phyloP scores from a whole-genome alignment of 2,888 invertebrate species.

The Ceriagrion tenellum region DNA sequence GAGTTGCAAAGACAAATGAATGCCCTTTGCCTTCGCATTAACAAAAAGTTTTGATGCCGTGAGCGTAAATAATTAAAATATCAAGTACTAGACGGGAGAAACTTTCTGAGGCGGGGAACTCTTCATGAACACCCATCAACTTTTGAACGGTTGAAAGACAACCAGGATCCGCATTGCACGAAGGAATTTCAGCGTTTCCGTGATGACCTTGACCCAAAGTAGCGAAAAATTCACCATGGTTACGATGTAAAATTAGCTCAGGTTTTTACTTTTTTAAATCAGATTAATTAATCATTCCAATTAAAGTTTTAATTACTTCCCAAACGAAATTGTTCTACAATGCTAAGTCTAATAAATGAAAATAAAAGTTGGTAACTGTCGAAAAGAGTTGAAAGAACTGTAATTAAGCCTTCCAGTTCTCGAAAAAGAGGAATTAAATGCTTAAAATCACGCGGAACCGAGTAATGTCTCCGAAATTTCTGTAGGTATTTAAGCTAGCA shows the following conservation, averaged over 20 bases:
- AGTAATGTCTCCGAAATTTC: neutral
- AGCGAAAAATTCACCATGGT: neutral
- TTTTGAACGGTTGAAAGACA: neutral
- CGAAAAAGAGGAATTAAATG: neutral
- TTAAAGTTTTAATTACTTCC: neutral
- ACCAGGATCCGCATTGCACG: neutral
- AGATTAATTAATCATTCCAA: neutral
- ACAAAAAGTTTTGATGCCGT: neutral
- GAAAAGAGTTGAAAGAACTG: neutral
- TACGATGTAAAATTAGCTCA: neutral
- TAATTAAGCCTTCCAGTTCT: neutral
- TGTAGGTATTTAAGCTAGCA: too few species aligned
- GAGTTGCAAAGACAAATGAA: too few species aligned
- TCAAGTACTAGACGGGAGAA: neutral
- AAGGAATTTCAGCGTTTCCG: neutral
- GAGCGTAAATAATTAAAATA: neutral
- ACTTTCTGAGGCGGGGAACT: neutral
- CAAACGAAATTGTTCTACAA: too few species aligned
- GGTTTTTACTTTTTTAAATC: neutral
- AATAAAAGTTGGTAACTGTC: neutral
- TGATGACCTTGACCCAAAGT: constrained; percentile 28
- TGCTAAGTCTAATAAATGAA: neutral
- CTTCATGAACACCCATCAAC: neutral
- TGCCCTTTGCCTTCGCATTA: too few species aligned
- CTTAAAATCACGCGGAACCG: neutral